phyloP scores from a whole-genome alignment of 2,888 invertebrate species.

The Drosophila melanosoma region DNA sequence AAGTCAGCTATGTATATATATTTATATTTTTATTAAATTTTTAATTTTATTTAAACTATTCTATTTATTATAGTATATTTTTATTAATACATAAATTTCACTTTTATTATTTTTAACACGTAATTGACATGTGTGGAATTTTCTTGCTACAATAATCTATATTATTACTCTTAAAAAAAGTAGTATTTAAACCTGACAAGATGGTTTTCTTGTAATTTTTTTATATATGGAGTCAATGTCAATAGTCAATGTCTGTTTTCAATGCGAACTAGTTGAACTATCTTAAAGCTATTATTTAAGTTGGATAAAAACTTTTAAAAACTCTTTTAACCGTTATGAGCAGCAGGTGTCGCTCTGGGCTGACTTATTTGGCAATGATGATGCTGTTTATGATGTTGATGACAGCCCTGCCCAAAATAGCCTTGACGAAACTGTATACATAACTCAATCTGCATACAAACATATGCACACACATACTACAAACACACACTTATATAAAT shows the following conservation, averaged over 20 bases:
- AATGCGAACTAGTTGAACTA: neutral
- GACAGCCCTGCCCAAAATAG: slow-evolving; percentile 26
- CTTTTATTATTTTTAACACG: neutral
- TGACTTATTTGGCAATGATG: slow-evolving; percentile 21
- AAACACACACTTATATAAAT: slow-evolving; percentile 1
- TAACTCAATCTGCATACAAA: neutral
- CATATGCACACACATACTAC: neutral
- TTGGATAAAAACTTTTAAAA: neutral
- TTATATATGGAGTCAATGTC: too few relatives aligned
- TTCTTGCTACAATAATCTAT: neutral
- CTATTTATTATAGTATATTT: neutral
- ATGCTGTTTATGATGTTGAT: neutral
- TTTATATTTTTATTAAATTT: neutral
- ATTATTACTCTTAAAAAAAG: neutral
- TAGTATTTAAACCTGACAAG: neutral
- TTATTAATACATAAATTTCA: neutral
- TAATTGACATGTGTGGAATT: neutral
- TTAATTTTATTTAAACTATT: too few relatives aligned
- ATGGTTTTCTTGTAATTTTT: neutral
- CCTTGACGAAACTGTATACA: slow-evolving; percentile 56
- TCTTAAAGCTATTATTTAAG: neutral
- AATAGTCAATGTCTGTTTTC: too few relatives aligned
- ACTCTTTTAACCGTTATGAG: neutral
- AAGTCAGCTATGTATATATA: neutral
- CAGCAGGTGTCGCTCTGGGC: slow-evolving; percentile 42